phyloP scores from a whole-genome alignment of 2,113 vertebrate species.

The Varanus komodoensis region DNA sequence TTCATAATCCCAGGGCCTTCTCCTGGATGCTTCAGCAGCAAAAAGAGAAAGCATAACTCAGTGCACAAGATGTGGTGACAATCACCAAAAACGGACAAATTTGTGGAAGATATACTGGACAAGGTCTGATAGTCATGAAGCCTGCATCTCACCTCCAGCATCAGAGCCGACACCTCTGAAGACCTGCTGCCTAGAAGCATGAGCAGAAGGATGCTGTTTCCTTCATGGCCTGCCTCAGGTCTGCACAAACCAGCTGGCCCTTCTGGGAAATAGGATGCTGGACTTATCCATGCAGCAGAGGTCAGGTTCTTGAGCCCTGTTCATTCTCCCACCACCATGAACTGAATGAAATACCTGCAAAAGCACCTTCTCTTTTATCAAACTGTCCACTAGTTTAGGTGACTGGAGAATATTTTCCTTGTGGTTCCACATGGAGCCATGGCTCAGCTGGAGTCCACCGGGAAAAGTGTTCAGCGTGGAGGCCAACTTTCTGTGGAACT shows the following conservation, averaged over 20 bases:
- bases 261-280: background rate
- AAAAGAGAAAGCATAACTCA: no score
- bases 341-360: background rate
- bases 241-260: background rate
- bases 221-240: background rate
- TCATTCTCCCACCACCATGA: background rate
- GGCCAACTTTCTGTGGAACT: no score
- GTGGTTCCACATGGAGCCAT: no score
- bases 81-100: background rate
- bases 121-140: background rate
- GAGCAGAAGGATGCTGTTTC: background rate
- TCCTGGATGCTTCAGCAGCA: no score
- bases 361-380: no score
- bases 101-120: no score
- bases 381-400: no score
- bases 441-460: no score
- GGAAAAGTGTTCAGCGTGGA: no score
- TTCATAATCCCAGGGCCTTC: background rate
- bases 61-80: background rate
- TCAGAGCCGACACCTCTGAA: background rate
- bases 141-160: background rate
- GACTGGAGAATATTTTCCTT: no score
- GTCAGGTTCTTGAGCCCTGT: background rate
- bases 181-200: background rate
- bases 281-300: background rate